Evolutionary conservation across 2,113 vertebrate genomes (phyloP).

Genomic region (Vulpes ferrilata): DNA sequence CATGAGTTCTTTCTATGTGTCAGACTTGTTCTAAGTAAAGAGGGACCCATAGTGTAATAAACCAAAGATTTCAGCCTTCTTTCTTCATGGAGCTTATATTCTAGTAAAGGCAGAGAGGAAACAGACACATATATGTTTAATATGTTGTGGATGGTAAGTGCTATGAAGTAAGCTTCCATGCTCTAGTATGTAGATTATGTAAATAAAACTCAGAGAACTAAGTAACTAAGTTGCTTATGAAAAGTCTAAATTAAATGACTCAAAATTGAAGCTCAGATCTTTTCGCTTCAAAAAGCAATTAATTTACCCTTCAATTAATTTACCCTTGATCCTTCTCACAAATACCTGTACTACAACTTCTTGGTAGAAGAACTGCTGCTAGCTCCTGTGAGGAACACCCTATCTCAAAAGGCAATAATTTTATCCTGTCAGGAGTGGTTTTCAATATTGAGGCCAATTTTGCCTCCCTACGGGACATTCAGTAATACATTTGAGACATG

Average conservation of each 20-base stretch:
- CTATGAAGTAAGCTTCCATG: not conserved
- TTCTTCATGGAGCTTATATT: not conserved
- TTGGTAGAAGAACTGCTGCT: not conserved
- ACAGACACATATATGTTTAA: not conserved
- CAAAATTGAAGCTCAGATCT: slow-evolving; percentile 9
- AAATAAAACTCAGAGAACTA: not conserved
- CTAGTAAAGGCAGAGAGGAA: not conserved
- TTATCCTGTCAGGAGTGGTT: not conserved
- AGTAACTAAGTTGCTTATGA: not conserved
- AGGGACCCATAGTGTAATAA: not conserved
- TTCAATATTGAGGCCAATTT: not conserved
- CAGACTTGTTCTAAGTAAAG: not conserved
- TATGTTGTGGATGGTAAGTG: not conserved
- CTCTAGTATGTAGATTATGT: not conserved
- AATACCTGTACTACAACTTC: not conserved
- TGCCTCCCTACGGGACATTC: not conserved
- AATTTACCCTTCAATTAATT: too few relatives aligned
- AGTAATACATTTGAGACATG: not conserved
- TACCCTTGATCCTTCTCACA: not conserved
- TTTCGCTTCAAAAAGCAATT: not conserved
- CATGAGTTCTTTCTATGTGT: not conserved
- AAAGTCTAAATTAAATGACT: slow-evolving; percentile 15
- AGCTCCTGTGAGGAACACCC: not conserved
- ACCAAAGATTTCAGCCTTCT: not conserved
- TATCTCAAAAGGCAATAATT: not conserved